Conservation (phyloP, 1,140 invertebrate genomes). For the Ips typographus region DNA sequence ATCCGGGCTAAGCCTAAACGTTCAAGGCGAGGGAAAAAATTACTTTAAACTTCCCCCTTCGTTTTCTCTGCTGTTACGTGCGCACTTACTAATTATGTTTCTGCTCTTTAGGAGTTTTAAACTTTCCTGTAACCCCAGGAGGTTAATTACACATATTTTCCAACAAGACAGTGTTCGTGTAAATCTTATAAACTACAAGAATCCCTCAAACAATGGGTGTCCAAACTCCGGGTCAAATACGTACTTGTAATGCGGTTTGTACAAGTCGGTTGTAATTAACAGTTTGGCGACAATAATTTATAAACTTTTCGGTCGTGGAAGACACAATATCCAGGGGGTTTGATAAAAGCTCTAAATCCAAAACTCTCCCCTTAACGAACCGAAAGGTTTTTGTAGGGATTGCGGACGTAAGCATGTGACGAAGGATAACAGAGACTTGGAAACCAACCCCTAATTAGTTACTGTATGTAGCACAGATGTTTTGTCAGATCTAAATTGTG, state of each 20-base stretch:
- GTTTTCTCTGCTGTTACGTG: constrained; percentile 9
- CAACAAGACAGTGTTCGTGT: too few species aligned
- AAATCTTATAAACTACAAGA: background rate
- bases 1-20: constrained; percentile 7
- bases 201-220: constrained; percentile 5
- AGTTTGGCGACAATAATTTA: constrained; percentile 18
- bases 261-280: constrained; percentile 13
- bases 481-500: background rate
- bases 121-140: background rate
- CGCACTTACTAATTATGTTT: background rate
- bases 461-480: background rate
- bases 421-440: background rate
- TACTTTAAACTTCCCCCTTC: background rate
- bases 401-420: background rate
- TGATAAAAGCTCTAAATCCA: constrained; percentile 17
- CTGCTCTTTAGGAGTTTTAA: background rate
- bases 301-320: constrained; percentile 13
- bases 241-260: constrained; percentile 9
- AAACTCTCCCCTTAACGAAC: background rate
- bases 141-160: too few species aligned
- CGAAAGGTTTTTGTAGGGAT: constrained; percentile 3
- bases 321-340: constrained; percentile 9
- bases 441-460: constrained; percentile 2
- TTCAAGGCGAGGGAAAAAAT: constrained; percentile 6
- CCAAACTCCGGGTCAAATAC: background rate